Evolutionary conservation across 2,113 vertebrate genomes (phyloP), one percentile per base, ranked within the genome.

Genomic region (Drymodes brunneopygia): DNA sequence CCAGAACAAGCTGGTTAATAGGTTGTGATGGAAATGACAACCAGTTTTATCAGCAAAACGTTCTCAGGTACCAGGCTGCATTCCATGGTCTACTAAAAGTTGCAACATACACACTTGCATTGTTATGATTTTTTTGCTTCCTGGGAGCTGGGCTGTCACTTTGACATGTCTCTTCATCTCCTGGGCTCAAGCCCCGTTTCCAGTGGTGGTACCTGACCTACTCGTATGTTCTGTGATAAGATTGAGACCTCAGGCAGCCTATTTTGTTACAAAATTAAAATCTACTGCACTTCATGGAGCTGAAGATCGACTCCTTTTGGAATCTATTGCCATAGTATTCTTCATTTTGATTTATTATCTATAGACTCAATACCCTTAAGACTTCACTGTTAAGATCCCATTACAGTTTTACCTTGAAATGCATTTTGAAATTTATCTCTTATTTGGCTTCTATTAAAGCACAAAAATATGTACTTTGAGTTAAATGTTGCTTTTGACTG

Each of bases 171-270:
- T 70, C 19, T 71, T 42, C 25, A 25, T 45, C 22, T 65, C 27
- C 15, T 77, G 18, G 28, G 18, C 45, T 74, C 36, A 42, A 33
- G 20, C 7, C 54, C 78, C 33, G 12, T n/a, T 88, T 67, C 42
- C 35, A 38, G 29, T 35, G 29, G 14, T 47, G 28, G 29, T 21
- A 42, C 23, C 23, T 80, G 35, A 42, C 47, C 11, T 67, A 12
- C 7, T 47, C 15, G 0, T 3, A 16, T 7, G 3, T 48, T 61
- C 64, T 35, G 1, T 40, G 22, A 25, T 7, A 44, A 61, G 38
- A 61, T 3, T 6, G 48, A 81, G 47, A 85, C 27, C 15, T 85
- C 57, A 38, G 35, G 10, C 33, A 58, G 13, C 20, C 9, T 71
- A 18, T 64, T 85, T 25, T 38, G 7, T 45, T 21, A 54, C 20